Percentiles rank a stretch among this genome's conserved stretches.
phyloP scores from a whole-genome alignment of 2,113 vertebrate genomes.

The Toxotes jaculatrix region DNA sequence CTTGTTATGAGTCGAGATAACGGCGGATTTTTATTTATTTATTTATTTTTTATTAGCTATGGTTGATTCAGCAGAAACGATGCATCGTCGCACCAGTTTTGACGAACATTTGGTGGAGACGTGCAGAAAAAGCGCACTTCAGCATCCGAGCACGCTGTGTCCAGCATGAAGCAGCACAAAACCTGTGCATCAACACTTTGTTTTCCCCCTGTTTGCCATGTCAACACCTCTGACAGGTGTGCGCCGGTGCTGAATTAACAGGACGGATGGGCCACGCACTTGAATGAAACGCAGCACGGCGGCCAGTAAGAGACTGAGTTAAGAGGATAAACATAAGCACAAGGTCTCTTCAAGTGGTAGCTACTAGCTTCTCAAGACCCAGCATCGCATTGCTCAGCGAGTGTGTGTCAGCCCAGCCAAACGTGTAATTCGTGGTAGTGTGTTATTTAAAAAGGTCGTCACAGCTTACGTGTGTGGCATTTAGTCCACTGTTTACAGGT shows the following conservation, averaged over 20 bases:
- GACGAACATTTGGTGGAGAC: background rate
- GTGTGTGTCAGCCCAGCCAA: background rate
- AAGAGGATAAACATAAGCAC: slow-evolving; percentile 68
- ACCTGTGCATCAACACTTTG: slow-evolving; percentile 8
- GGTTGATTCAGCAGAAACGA: background rate
- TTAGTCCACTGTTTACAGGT: background rate
- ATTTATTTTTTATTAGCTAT: too few species aligned
- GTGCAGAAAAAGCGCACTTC: background rate
- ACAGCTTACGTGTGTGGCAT: background rate
- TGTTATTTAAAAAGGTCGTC: slow-evolving; percentile 3
- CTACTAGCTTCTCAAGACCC: slow-evolving; percentile 17
- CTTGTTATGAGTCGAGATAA: slow-evolving; percentile 27
- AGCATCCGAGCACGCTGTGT: slow-evolving; percentile 20
- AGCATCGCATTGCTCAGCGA: background rate
- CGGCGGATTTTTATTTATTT: background rate
- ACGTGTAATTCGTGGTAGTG: slow-evolving; percentile 14
- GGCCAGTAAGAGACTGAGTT: slow-evolving; percentile 29
- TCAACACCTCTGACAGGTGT: slow-evolving; percentile 52
- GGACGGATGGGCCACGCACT: background rate
- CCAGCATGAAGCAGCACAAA: background rate
- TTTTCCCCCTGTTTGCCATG: slow-evolving; percentile 12
- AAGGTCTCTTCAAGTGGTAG: slow-evolving; percentile 2
- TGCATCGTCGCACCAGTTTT: background rate
- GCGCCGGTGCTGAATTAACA: slow-evolving; percentile 5
- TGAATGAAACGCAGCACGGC: slow-evolving; percentile 30